Evolutionary conservation across 2,797 vertebrate genomes (phyloP), one percentile per base, ranked within the genome.

Genomic region (Threskiornis aethiopicus): DNA sequence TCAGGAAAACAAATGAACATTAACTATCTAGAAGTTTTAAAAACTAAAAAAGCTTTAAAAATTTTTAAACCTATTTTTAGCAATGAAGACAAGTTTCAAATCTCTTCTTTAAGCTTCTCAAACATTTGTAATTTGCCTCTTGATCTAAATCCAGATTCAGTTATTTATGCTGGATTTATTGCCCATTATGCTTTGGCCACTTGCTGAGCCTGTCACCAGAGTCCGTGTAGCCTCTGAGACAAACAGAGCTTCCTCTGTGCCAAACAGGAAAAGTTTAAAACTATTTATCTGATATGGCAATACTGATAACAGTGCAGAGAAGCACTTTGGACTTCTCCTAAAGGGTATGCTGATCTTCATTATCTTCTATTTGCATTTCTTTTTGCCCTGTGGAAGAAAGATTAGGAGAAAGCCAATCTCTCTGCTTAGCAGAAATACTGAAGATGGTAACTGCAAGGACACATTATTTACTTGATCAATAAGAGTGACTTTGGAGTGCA

Each of bases 241-340:
- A 84, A 86, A 83, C 22, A 78, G 58, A 92, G 44, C 31, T 76
- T 87, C 47, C 57, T 81, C 76, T 78, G 73, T 87, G 79, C 81
- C 84, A 82, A 92, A 65, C 62, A 84, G 84, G 66, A 96, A 93
- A 90, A 78, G 73, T 4, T 20, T 51, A 16, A 86, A 95, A 69
- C 52, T 58, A 15, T 73, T 82, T 85, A 64, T 86, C 69, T 93
- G 54, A 62, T 81, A 87, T 9, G 24, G 86, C 19, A 73, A 33
- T 92, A 47, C 46, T 80, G 84, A 84, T 89, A 76, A 54, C 14
- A 83, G n/a, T 26, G 29, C 49, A 79, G 66, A 82, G 83, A 65
- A 84, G 92, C 49, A 87, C 94, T 95, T 89, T 93, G 92, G 90
- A 95, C 94, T 71, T 52, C 35, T 75, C n/a, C 73, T 75, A 57